A percentile compares a stretch with the other conserved stretches of the same genome.
phyloP scores from a whole-genome alignment of 2,113 vertebrate genomes.

The Tursiops truncatus region DNA sequence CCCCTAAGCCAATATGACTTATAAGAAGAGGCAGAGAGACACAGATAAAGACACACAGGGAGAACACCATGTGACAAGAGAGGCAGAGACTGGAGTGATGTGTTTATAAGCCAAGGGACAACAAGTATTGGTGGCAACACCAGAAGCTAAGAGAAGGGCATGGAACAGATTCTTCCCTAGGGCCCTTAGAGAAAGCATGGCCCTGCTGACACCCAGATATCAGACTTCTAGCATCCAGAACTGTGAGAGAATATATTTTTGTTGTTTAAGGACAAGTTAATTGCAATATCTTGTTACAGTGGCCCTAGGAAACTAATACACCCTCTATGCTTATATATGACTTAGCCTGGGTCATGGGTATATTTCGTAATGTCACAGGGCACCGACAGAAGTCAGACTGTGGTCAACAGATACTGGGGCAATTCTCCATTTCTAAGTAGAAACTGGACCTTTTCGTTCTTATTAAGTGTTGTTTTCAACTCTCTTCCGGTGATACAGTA shows the following conservation, averaged over 20 bases:
- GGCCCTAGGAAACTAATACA: not conserved
- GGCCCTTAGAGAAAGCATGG: not conserved
- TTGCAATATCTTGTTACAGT: not conserved
- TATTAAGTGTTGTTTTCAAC: not conserved
- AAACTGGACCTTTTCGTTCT: not conserved
- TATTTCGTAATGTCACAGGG: not conserved
- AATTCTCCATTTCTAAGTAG: not conserved
- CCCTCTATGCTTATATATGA: not conserved
- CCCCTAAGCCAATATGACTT: not conserved
- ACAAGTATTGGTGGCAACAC: not conserved
- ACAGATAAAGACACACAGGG: not conserved
- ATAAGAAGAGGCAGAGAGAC: not conserved
- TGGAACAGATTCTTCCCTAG: not conserved
- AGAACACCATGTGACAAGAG: not conserved
- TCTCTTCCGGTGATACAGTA: accelerated
- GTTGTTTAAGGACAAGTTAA: not conserved
- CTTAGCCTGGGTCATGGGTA: not conserved
- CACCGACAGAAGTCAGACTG: not conserved
- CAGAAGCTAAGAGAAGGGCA: not conserved
- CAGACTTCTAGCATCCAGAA: not conserved
- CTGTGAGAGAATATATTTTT: not conserved
- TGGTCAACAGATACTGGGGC: not conserved
- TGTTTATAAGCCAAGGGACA: not conserved
- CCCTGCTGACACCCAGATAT: not conserved
- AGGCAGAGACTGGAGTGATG: not conserved